Conservation (phyloP, 2,113 vertebrate species). For the Crotophaga sulcirostris region DNA sequence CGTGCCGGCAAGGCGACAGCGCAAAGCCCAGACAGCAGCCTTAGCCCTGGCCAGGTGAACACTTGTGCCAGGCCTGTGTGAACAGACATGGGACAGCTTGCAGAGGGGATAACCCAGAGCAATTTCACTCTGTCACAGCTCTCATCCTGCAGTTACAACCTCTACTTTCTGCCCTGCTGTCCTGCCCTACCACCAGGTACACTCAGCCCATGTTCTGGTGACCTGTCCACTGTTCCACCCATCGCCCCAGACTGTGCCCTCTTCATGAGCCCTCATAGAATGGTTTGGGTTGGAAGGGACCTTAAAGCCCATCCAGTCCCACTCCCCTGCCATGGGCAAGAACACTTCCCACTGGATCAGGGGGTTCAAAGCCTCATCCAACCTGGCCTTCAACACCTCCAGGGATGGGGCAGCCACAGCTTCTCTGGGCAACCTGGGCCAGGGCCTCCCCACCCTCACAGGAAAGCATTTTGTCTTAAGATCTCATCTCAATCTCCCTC, state of each 20-base stretch:
- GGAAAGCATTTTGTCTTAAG: too few species aligned
- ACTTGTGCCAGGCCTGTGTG: not conserved
- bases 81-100: not conserved
- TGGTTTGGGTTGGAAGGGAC: too few species aligned
- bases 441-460: too few species aligned
- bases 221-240: not conserved
- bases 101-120: not conserved
- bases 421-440: too few species aligned
- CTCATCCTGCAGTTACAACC: not conserved
- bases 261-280: not conserved
- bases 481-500: too few species aligned
- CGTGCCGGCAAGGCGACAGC: not conserved
- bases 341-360: too few species aligned
- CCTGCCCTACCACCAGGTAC: not conserved
- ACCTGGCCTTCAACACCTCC: too few species aligned
- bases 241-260: not conserved
- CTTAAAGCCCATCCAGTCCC: too few species aligned
- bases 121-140: not conserved
- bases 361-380: too few species aligned
- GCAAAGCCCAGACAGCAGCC: not conserved
- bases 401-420: too few species aligned
- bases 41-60: not conserved
- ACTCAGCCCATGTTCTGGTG: not conserved
- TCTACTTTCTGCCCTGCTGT: accelerated
- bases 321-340: too few species aligned